Evolutionary conservation across 2,113 vertebrate genomes (phyloP).

Genomic region (Tupaia tana): DNA sequence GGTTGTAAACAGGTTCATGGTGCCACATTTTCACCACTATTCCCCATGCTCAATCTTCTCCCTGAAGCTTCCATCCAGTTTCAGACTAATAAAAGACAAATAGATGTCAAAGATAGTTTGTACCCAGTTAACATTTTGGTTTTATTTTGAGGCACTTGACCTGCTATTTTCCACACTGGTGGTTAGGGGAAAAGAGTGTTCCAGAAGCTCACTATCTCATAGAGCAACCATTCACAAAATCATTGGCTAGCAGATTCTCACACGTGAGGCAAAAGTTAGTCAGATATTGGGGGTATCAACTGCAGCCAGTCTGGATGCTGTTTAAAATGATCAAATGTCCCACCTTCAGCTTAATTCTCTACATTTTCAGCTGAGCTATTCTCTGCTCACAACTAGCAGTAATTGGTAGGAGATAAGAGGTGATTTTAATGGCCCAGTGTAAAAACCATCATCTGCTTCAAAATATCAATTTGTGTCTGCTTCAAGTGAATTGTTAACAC

Average conservation of each 20-base stretch:
- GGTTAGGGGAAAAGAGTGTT: not conserved
- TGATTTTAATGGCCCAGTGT: not conserved
- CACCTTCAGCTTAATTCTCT: not conserved
- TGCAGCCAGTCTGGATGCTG: not conserved
- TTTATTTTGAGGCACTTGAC: not conserved
- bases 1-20: not conserved
- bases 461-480: not conserved
- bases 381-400: not conserved
- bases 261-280: not conserved
- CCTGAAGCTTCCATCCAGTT: not conserved
- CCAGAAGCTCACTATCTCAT: not conserved
- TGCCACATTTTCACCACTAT: not conserved
- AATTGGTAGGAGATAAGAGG: not conserved
- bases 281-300: not conserved
- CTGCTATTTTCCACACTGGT: not conserved
- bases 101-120: not conserved
- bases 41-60: not conserved
- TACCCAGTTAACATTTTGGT: not conserved
- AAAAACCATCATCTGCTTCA: not conserved
- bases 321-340: not conserved
- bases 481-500: not conserved
- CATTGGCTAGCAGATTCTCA: not conserved
- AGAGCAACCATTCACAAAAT: not conserved
- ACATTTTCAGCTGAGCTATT: not conserved
- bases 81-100: not conserved